Base-by-base conservation (phyloP, 1,140 invertebrate genomes). In the Caenorhabditis tropicalis region DNA sequence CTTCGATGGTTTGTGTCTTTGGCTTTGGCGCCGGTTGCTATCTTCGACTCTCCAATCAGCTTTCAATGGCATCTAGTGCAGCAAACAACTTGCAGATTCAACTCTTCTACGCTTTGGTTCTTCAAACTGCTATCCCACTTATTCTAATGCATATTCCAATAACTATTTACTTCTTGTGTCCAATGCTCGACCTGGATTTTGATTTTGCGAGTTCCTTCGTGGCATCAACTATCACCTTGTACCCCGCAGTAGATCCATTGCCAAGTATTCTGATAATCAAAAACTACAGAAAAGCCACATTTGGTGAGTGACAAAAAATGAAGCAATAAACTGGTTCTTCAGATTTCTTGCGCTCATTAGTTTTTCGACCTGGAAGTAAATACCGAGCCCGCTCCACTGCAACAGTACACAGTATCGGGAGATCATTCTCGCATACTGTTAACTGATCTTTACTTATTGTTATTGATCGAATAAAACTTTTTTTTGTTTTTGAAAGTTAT, bases 141-240 rank as follows among this genome's bases (percentile, higher is more conserved):
- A 33, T 65, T 19, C 58, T 65, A 7, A 65, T 65, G 58, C 58
- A 65, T 19, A 33, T 65, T 4, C 58, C 58, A 65, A 65, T 65
- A 19, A 19, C 58, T 33, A 33, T 65, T 7, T 65, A 65, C 31
- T 65, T 65, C 10, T 16, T 65, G 0, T 65, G 58, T n/a, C 58
- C 58, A n/a, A 65, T 65, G 58, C 58, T 65, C n/a, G 58, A 65
- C 24, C 31, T 65, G 58, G 58, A 65, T 36, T 65, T 65, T 33
- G 58, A 65, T 36, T 33, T 65, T 65, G 58, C 58, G 3, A 65
- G 58, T 36, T 33, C 58, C 12, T 65, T 65, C 2, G 58, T 65
- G 2, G 58, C 58, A 16, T 65, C 58, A 5, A 65, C 58, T 9
- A 65, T 65, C 21, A 24, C 58, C 1, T 36, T 65, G 31, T 65